A percentile compares a stretch with the other conserved stretches of the same genome.
These are phyloP conservation scores for Leptopilina myrica DNA, from an alignment of 2,888 invertebrate species.

Conservation along the genomic window DNA sequence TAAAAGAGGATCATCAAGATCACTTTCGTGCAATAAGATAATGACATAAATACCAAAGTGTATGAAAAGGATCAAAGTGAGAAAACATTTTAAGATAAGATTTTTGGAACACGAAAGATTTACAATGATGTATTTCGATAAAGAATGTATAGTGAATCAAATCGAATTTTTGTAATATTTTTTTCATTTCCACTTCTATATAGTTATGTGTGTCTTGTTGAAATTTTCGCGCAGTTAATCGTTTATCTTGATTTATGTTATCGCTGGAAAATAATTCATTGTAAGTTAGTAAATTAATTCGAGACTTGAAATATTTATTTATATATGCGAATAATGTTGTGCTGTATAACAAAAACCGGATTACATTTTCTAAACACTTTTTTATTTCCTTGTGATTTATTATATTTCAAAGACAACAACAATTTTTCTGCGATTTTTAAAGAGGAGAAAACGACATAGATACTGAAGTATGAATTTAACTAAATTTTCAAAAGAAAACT, in stretches of 20 bases:
- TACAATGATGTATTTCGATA: conserved; percentile 14
- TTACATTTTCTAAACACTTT: background rate
- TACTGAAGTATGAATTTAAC: too few species aligned
- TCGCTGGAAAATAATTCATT: conserved; percentile 9
- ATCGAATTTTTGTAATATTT: background rate
- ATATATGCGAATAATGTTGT: background rate
- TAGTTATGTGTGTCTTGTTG: background rate
- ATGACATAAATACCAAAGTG: conserved; percentile 10
- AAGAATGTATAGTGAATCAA: background rate
- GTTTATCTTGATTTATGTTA: conserved; percentile 3
- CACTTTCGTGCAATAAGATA: conserved; percentile 4
- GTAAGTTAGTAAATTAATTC: conserved; percentile 7
- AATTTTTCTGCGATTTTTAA: too few species aligned
- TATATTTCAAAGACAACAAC: too few species aligned
- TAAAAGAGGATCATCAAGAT: conserved; percentile 12
- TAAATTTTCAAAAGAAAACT: too few species aligned
- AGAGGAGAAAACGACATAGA: too few species aligned
- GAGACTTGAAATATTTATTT: background rate
- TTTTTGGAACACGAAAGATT: conserved; percentile 8
- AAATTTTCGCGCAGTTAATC: conserved; percentile 3
- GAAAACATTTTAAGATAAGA: conserved; percentile 24
- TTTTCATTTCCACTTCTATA: background rate
- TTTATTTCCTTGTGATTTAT: background rate
- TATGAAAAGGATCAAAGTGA: background rate
- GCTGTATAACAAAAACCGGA: background rate